phyloP scores from a whole-genome alignment of 2,888 invertebrate species.

The Priocnemis perturbator region DNA sequence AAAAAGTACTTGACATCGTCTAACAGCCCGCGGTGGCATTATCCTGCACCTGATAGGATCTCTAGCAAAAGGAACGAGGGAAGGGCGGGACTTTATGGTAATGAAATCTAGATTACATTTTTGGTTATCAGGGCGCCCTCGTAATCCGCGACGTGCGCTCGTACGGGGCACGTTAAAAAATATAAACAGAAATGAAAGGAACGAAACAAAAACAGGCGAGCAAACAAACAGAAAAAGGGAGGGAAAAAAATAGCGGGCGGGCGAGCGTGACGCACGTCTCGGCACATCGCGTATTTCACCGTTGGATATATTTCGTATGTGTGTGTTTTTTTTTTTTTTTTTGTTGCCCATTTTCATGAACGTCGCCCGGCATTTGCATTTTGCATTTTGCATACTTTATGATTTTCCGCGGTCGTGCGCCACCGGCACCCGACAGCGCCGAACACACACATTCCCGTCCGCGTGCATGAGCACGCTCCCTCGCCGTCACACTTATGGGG shows the following conservation, averaged over 20 bases:
- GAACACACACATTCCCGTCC: conserved; percentile 20
- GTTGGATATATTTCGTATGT: conserved; percentile 64
- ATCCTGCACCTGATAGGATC: conserved; percentile 46
- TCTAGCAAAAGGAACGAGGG: conserved; percentile 12
- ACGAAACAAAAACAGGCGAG: conserved; percentile 4
- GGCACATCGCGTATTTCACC: conserved; percentile 52
- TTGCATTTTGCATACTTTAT: conserved; percentile 71
- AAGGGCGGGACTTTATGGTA: conserved; percentile 45
- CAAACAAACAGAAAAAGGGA: conserved; percentile 14
- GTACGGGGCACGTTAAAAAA: conserved; percentile 11
- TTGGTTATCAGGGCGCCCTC: conserved; percentile 40
- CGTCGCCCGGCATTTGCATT: conserved; percentile 69
- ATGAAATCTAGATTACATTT: conserved; percentile 56
- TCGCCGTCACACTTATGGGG: conserved; percentile 21
- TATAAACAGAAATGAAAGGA: conserved; percentile 1
- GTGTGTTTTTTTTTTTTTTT: too few species aligned
- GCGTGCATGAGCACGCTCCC: neutral
- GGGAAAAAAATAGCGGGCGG: conserved; percentile 1
- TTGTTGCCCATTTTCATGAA: conserved; percentile 70
- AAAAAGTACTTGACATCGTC: too few species aligned
- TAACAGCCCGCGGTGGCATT: conserved; percentile 33
- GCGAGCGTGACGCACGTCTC: conserved; percentile 3
- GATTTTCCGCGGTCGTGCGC: conserved; percentile 65
- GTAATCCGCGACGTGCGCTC: conserved; percentile 24
- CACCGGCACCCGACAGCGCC: conserved; percentile 26